phyloP scores from a whole-genome alignment of 92 coral and sea anemone genomes.

The Siderastrea radians region DNA sequence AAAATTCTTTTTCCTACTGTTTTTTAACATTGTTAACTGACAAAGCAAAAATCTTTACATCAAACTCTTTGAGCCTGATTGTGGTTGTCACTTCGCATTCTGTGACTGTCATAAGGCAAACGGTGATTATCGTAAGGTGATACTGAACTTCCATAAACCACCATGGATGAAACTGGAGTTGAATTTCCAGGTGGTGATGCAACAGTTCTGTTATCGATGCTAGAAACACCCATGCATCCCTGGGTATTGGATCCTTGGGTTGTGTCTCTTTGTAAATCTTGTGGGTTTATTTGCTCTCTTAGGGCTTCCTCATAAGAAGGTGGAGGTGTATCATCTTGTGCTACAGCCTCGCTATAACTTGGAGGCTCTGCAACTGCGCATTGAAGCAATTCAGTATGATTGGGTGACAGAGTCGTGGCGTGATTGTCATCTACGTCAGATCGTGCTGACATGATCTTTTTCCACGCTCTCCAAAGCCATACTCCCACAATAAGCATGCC shows the following conservation, averaged over 20 bases:
- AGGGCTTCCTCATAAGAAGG: constrained; percentile 95
- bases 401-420: constrained; percentile 63
- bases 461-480: constrained; percentile 98
- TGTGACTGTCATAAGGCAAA: constrained; percentile 34
- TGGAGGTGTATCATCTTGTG: constrained; percentile 63
- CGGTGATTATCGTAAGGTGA: constrained; percentile 8
- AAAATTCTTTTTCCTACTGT: too few relatives aligned
- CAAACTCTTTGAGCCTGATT: constrained; percentile 22
- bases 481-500: constrained; percentile 88
- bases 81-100: not conserved
- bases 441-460: constrained; percentile 73
- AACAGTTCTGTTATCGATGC: not conserved
- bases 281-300: constrained; percentile 5
- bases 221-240: not conserved
- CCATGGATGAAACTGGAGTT: constrained; percentile 1
- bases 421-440: constrained; percentile 59
- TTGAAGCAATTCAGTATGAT: constrained; percentile 41
- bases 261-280: not conserved
- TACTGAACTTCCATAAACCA: constrained; percentile 15
- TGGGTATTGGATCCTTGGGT: not conserved
- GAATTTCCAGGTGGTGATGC: constrained; percentile 4
- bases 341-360: constrained; percentile 89
- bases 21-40: not conserved
- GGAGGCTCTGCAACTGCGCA: constrained; percentile 83
- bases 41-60: not conserved